Evolutionary conservation across 2,797 vertebrate genomes (phyloP).

Genomic region (Buceros bicornis): DNA sequence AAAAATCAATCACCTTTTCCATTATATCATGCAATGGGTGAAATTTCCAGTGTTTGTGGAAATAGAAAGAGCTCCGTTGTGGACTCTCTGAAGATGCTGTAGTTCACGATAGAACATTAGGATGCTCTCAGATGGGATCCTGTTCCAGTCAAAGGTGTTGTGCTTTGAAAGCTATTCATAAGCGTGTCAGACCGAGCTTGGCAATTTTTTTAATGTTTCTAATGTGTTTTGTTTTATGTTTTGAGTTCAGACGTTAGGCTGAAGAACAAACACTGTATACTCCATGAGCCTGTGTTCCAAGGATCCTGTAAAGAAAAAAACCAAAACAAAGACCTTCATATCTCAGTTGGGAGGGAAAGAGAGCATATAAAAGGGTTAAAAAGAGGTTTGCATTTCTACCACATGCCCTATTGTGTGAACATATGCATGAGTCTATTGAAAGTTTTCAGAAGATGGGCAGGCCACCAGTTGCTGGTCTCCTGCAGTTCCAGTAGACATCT

Average conservation of each 20-base stretch:
- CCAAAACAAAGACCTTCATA: conserved; percentile 72
- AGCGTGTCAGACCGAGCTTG: not conserved
- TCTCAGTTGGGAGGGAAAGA: conserved; percentile 67
- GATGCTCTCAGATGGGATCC: not conserved
- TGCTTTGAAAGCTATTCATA: not conserved
- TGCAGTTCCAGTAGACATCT: conserved; percentile 95
- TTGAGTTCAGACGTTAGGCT: conserved; percentile 51
- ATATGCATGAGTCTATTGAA: conserved; percentile 88
- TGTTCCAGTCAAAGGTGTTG: not conserved
- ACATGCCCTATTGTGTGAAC: conserved; percentile 90
- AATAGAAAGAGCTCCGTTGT: not conserved
- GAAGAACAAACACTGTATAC: conserved; percentile 38
- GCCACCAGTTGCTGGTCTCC: conserved; percentile 93
- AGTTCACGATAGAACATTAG: not conserved
- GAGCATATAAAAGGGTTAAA: conserved; percentile 82
- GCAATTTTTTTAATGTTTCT: conserved; percentile 21
- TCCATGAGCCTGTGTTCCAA: conserved; percentile 58
- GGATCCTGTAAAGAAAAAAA: conserved; percentile 41
- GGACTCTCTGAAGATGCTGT: not conserved
- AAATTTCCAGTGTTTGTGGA: not conserved
- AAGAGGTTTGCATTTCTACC: conserved; percentile 83
- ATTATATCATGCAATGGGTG: not conserved
- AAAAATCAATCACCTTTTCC: not conserved
- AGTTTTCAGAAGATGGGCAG: conserved; percentile 86
- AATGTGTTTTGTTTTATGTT: conserved; percentile 22